Base-by-base conservation (phyloP, 1,140 invertebrate genomes). In the Caenorhabditis tropicalis region DNA sequence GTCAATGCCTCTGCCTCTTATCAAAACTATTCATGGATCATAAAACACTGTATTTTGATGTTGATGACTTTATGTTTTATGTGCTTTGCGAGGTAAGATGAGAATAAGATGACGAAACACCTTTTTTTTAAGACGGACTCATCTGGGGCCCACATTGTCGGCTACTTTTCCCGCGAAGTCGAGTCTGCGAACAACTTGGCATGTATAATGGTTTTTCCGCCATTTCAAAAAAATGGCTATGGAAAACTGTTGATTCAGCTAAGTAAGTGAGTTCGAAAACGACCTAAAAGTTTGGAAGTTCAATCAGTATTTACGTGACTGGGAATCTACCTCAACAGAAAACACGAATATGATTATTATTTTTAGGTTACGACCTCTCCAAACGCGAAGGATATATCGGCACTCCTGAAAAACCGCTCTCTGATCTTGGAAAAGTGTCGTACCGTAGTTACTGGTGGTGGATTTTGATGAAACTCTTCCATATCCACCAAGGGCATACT, bases 161-260 rank as follows among this genome's bases (percentile, higher is more conserved):
- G 98, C 7, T 99, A 99, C 92, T 99, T 99, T 93, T 99, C 97
- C 1, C 99, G 99, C 92, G 98, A 99, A 91, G 99, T 99, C 92
- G 97, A 99, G 92, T 99, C 97, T 93, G 97, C 99, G 92, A 99
- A 99, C 91, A 99, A 99, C 92, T 97, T 99, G 80, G 98, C 98
- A 24, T 99, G 98, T 93, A 99, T 99, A 91, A 93, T 99, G 60
- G 98, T 98, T 31, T 93, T 99, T 93, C 98, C 98, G 43, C 97
- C 97, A 2, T 99, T 97, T 92, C 98, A 99, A 92, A 94, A 97
- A 87, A 98, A 97, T 92, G 98, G 98, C 27, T 99, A 98, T 92
- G 98, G 98, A 87, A 98, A 98, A 93, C 92, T 99, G 58, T 93
- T 99, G 29, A 99, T 99, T 90, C 98, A 99, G 94, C 99, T 99